phyloP scores from a whole-genome alignment of 2,888 invertebrate genomes.

The Dione juno region DNA sequence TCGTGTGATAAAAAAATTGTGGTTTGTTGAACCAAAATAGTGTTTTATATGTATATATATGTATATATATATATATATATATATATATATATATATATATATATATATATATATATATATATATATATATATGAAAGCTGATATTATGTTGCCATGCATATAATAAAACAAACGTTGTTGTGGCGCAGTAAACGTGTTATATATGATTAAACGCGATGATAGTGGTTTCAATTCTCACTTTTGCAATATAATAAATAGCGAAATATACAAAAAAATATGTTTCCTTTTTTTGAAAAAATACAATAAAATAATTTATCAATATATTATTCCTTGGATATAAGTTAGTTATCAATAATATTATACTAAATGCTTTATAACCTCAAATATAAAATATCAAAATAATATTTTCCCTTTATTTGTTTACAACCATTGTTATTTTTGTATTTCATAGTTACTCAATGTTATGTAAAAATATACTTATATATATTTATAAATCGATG shows the following conservation, averaged over 20 bases:
- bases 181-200: neutral
- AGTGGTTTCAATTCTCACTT: neutral
- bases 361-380: no score
- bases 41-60: neutral
- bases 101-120: no score
- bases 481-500: neutral
- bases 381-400: neutral
- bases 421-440: neutral
- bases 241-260: no score
- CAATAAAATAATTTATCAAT: no score
- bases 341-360: no score
- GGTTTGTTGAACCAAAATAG: constrained; percentile 18
- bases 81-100: no score
- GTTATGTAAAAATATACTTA: neutral
- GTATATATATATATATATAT: neutral
- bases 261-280: neutral
- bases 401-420: neutral
- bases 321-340: no score
- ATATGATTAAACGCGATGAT: neutral
- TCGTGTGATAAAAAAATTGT: constrained; percentile 11
- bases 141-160: neutral
- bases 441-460: neutral
- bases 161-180: neutral
- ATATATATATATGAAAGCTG: neutral
- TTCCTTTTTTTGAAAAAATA: no score